Base-by-base conservation (phyloP, 2,888 invertebrate species). In the Polydrusus tereticollis region DNA sequence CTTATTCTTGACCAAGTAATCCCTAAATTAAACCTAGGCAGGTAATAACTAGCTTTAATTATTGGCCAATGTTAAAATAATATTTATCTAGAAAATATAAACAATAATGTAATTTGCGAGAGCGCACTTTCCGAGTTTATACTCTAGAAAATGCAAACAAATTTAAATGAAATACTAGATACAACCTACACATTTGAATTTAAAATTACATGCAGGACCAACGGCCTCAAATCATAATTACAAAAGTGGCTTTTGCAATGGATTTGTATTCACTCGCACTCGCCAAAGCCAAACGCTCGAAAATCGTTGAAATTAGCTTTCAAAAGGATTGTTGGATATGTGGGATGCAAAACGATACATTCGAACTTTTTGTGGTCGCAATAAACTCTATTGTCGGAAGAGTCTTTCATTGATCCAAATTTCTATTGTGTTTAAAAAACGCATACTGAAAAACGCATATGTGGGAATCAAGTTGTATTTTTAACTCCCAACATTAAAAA, bases 241-340 rank as follows among this genome's bases (percentile, higher is more conserved):
- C 50, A 50, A 71, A 71, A 71, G 60, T 71, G 70, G 70, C 65
- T 71, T 71, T 71, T 71, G 65, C 70, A 64, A 63, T 70, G 69
- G 63, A 70, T 70, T 70, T 64, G 59, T 58, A 65, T 65, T 59
- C 60, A 52, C 65, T 65, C 47, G 59, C 60, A 52, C 65, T 65
- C 47, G 59, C 65, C 64, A 59, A 65, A 71, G 65, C 70, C 70
- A 57, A 71, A 65, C 58, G 65, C 59, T 65, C 38, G 70, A 60
- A 71, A 71, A 71, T n/a, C 52, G 38, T 50, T 41, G 65, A 41
- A 71, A 65, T 71, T 70, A 47, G 70, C 65, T 65, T 71, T 71
- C 70, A 52, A 71, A 58, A 65, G 65, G 65, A 41, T 21, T 18
- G 65, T 65, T 60, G 60, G 60, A 71, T 65, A 71, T 64, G 59